phyloP scores from a whole-genome alignment of 1,140 invertebrate genomes.

The Centruroides sculpturatus region DNA sequence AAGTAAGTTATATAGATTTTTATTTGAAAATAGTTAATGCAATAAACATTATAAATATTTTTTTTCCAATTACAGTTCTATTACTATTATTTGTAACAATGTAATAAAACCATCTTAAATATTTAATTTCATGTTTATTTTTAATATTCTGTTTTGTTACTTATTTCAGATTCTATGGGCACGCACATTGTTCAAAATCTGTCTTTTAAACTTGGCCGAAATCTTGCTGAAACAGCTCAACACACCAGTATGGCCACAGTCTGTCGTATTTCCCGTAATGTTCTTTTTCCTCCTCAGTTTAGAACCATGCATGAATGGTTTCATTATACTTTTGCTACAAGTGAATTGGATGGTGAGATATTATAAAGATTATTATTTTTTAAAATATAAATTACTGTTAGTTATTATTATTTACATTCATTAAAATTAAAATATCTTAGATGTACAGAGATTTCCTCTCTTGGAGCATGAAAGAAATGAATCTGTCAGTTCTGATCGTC shows the following conservation, averaged over 20 bases:
- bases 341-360: slow-evolving; percentile 72
- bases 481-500: slow-evolving; percentile 24
- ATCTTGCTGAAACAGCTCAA: slow-evolving; percentile 27
- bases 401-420: too few relatives aligned
- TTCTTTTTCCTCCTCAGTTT: slow-evolving; percentile 88
- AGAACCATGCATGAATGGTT: slow-evolving; percentile 87
- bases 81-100: too few relatives aligned
- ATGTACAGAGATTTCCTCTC: slow-evolving; percentile 75
- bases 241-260: slow-evolving; percentile 46
- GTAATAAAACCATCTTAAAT: too few relatives aligned
- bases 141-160: too few relatives aligned
- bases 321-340: slow-evolving; percentile 84
- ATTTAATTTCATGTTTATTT: too few relatives aligned
- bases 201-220: slow-evolving; percentile 65
- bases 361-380: not conserved
- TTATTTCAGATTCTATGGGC: slow-evolving; percentile 18
- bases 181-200: slow-evolving; percentile 43
- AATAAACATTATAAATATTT: too few relatives aligned
- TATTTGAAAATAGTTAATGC: too few relatives aligned
- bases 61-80: too few relatives aligned
- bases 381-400: too few relatives aligned
- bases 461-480: slow-evolving; percentile 47
- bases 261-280: slow-evolving; percentile 72
- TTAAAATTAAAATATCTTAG: slow-evolving; percentile 32
- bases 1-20: too few relatives aligned